phyloP scores from a whole-genome alignment of 1,140 invertebrate genomes.

The Phenacoccus solenopsis region DNA sequence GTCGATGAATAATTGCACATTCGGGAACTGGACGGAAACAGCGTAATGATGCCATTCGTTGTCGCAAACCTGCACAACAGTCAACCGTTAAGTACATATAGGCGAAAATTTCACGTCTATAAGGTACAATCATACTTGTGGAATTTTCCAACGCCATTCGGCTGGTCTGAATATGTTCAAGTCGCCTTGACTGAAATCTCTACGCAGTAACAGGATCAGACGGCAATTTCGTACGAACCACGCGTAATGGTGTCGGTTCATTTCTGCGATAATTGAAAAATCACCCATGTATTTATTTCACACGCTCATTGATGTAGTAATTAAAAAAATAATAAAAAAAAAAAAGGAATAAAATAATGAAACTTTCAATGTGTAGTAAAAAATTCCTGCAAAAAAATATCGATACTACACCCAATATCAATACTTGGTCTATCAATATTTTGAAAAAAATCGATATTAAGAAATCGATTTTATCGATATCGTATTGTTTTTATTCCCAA shows the following conservation, averaged over 20 bases:
- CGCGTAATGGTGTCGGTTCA: constrained; percentile 97
- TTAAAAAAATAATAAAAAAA: not conserved
- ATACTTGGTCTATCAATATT: too few species aligned
- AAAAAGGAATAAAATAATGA: not conserved
- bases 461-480: too few species aligned
- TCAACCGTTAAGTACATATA: not conserved
- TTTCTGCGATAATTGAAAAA: constrained; percentile 48
- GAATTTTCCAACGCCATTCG: constrained; percentile 92
- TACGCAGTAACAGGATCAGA: constrained; percentile 77
- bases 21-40: constrained; percentile 78
- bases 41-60: constrained; percentile 98
- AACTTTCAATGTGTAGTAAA: too few species aligned
- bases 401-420: too few species aligned
- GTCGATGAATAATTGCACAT: constrained; percentile 78
- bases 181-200: constrained; percentile 84
- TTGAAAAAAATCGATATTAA: too few species aligned
- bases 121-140: constrained; percentile 42
- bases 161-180: constrained; percentile 93
- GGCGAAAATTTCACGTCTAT: not conserved
- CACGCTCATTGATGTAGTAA: too few species aligned
- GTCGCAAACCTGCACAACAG: constrained; percentile 61
- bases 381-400: too few species aligned
- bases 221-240: constrained; percentile 93
- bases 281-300: too few species aligned
- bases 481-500: too few species aligned